Percentiles rank a stretch among this genome's conserved stretches.
These are phyloP conservation scores for Philypnodon macrostomus DNA, from an alignment of 2,797 vertebrate species.

Conservation along the genomic window DNA sequence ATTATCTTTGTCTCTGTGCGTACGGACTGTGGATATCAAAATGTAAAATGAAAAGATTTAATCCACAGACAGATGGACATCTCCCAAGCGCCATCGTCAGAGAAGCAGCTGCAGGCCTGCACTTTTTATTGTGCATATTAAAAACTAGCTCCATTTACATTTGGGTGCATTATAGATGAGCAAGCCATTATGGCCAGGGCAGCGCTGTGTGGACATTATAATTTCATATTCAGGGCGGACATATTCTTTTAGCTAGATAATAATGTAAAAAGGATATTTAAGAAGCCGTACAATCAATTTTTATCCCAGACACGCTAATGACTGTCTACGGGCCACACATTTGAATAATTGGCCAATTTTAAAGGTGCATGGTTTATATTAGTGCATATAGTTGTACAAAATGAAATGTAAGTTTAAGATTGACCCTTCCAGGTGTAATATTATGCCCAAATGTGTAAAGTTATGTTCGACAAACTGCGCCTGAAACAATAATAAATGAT, in stretches of 20 bases:
- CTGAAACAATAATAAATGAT: no score
- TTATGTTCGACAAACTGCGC: no score
- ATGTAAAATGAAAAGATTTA: slow-evolving; percentile 48
- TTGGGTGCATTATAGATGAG: slow-evolving; percentile 27
- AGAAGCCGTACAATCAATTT: background rate
- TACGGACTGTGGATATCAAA: slow-evolving; percentile 36
- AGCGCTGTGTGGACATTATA: slow-evolving; percentile 19
- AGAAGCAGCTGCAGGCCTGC: slow-evolving; percentile 32
- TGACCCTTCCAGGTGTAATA: background rate
- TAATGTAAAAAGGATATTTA: slow-evolving; percentile 6
- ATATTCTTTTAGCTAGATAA: slow-evolving; percentile 18
- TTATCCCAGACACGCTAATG: background rate
- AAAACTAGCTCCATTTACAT: slow-evolving; percentile 19
- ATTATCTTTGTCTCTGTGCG: slow-evolving; percentile 50
- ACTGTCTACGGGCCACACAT: background rate
- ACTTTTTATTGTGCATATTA: slow-evolving; percentile 36
- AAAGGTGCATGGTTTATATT: background rate
- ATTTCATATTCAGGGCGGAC: background rate
- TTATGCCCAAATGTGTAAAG: no score
- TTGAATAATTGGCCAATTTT: background rate
- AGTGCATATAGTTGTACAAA: no score
- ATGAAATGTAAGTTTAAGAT: no score
- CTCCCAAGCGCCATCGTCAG: slow-evolving; percentile 33
- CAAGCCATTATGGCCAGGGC: slow-evolving; percentile 6
- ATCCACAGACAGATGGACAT: slow-evolving; percentile 56